phyloP scores from a whole-genome alignment of 2,113 vertebrate genomes.

The Hyla sarda region DNA sequence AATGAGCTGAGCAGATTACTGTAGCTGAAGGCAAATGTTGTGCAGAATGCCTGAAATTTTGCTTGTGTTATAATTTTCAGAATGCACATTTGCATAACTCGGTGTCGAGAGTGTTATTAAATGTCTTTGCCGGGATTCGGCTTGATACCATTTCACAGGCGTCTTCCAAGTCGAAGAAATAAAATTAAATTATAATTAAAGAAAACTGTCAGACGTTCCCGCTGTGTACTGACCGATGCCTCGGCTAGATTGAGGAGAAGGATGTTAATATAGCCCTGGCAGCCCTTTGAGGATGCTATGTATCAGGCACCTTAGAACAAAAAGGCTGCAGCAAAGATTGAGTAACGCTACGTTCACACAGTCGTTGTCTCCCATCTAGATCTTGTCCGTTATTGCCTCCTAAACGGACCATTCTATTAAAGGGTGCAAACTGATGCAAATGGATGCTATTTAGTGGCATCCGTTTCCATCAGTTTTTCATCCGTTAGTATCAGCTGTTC shows the following conservation, averaged over 20 bases:
- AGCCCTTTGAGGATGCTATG: neutral
- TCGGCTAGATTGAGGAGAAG: neutral
- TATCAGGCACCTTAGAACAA: neutral
- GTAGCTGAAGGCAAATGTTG: conserved; percentile 55
- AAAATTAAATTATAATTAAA: conserved; percentile 30
- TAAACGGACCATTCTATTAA: no score
- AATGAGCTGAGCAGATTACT: conserved; percentile 49
- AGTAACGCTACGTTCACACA: no score
- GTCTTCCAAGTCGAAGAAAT: conserved; percentile 23
- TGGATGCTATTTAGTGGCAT: no score
- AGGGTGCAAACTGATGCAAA: no score
- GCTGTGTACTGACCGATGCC: neutral
- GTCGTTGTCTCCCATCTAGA: no score
- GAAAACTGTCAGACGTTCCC: conserved; percentile 25
- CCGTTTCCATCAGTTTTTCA: no score
- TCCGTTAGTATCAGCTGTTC: no score
- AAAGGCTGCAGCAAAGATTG: conserved; percentile 12
- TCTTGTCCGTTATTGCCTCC: no score
- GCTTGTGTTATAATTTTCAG: conserved; percentile 47
- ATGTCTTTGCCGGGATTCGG: conserved; percentile 32
- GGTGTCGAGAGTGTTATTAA: conserved; percentile 54
- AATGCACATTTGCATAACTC: conserved; percentile 53
- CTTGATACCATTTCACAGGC: conserved; percentile 22
- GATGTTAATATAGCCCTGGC: neutral
- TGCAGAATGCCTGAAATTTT: conserved; percentile 49